Base-by-base conservation (phyloP, 2,113 vertebrate species). In the Tretioscincus oriximinensis region DNA sequence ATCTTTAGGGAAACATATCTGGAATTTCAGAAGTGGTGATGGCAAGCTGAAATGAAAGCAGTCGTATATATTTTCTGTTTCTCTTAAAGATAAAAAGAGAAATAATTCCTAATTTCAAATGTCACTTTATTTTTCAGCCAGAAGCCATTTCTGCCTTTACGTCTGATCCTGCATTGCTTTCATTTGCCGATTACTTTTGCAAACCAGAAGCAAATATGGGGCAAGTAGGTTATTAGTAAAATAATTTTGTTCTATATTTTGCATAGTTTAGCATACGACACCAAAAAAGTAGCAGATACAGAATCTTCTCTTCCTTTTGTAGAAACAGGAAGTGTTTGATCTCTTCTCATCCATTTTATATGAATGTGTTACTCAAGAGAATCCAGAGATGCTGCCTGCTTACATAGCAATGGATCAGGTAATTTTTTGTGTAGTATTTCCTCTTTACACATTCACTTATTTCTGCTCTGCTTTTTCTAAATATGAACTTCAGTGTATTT, bases 361-460 rank as follows among this genome's bases (percentile, higher is more conserved):
- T 0, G 98, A 99, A 84, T 99, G 98, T 16, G 98, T 99, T 77
- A 97, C 96, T 12, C 98, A 98, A 88, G 98, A 99, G 91, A 99
- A 97, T 76, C 98, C 98, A 0, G 98, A 99, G 93, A 99, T 99
- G 97, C 92, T 99, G 87, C 97, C 98, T 77, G 98, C 97, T 0
- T 98, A 99, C 86, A 97, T 99, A 2, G 97, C 98, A 1, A 97
- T 99, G 20, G 97, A 99, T 84, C 98, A 99, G 97, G 98, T 99
- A 93, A 77, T 18, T 0, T 0, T 2, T 65, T 45, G 1, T 3
- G 14, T 71, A 3, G 61, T 47, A 6, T 1, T 0, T 0, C 0
- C 2, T 68, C 22, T 24, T 2, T 20, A 0, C 63, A 1, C 1
- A 2, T 10, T 1, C 7, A 1, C 29, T 47, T 9, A 1, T 82